A percentile compares a stretch with the other conserved stretches of the same genome.
phyloP scores from a whole-genome alignment of 2,888 invertebrate species.

The Aphidoletes aphidimyza region DNA sequence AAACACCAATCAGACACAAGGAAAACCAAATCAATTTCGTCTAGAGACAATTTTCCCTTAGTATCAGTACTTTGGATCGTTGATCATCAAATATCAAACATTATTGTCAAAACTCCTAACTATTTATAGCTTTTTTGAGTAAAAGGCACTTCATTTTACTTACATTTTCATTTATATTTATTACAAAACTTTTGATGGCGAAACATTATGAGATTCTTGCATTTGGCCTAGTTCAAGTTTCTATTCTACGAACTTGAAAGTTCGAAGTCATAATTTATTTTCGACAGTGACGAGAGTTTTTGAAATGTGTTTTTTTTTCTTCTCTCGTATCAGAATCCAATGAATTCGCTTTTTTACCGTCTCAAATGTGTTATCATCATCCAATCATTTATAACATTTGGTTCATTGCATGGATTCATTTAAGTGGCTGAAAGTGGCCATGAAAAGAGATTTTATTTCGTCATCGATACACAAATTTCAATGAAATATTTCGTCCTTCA shows the following conservation, averaged over 20 bases:
- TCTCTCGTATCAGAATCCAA: not conserved
- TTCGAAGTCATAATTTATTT: not conserved
- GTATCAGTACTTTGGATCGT: not conserved
- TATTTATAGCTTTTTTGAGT: not conserved
- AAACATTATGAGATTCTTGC: not conserved
- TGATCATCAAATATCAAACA: not conserved
- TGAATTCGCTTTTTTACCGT: not conserved
- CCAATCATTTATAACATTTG: slow-evolving; percentile 23
- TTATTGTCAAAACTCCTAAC: not conserved
- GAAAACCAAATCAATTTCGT: not conserved
- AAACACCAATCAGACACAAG: not conserved
- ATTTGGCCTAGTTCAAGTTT: too few relatives aligned
- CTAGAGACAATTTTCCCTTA: not conserved
- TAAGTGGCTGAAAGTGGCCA: not conserved
- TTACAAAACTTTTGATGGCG: not conserved
- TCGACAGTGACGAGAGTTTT: slow-evolving; percentile 1
- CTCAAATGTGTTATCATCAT: not conserved
- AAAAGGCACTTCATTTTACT: not conserved
- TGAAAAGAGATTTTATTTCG: slow-evolving; percentile 4
- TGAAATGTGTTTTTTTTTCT: not conserved
- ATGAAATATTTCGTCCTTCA: too few relatives aligned
- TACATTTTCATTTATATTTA: not conserved
- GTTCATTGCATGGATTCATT: not conserved
- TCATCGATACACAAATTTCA: not conserved
- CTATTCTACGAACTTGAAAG: too few relatives aligned